A percentile compares a stretch with the other conserved stretches of the same genome.
Evolutionary conservation across 2,888 invertebrate genomes (phyloP).

Genomic region (Heteropelma amictum): DNA sequence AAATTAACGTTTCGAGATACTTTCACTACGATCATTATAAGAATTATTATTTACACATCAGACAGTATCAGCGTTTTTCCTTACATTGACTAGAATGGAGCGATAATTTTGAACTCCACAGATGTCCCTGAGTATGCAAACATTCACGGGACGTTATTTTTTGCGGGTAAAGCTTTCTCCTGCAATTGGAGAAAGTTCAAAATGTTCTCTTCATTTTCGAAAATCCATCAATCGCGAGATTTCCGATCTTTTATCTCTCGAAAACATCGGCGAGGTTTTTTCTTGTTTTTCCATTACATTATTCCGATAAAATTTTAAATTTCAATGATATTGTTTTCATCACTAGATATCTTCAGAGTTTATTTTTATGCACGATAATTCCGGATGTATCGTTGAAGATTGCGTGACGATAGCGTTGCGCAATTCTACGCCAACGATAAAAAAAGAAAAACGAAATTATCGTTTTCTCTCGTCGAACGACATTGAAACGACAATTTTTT

Average conservation of each 20-base stretch:
- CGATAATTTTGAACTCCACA: neutral
- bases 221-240: neutral
- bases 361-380: neutral
- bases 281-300: no score
- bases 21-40: neutral
- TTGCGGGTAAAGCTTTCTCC: no score
- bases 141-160: neutral
- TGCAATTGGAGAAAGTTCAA: neutral
- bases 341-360: no score
- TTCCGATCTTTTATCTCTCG: neutral
- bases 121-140: neutral
- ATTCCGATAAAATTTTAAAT: neutral
- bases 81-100: slow-evolving; percentile 56
- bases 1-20: neutral
- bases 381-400: neutral
- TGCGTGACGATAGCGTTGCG: no score
- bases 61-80: slow-evolving; percentile 40
- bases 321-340: no score
- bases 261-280: neutral
- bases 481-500: no score
- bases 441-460: neutral
- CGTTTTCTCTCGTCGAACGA: no score
- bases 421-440: no score
- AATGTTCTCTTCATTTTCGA: neutral
- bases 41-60: slow-evolving; percentile 55